Conservation (phyloP, 2,113 vertebrate genomes). For the Daboia siamensis region DNA sequence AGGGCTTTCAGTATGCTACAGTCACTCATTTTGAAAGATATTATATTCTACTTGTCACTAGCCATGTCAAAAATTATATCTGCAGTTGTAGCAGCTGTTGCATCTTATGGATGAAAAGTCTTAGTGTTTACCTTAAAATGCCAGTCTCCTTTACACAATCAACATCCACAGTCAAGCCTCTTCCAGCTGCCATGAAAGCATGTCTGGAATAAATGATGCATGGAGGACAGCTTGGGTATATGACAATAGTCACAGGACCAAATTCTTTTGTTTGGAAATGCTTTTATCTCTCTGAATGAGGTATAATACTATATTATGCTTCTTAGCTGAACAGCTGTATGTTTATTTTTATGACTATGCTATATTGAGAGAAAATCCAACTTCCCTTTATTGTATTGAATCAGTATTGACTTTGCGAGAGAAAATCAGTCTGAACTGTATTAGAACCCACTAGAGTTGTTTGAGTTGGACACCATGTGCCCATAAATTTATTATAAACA, state of each 20-base stretch:
- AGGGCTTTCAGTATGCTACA: conserved; percentile 18
- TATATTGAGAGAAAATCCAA: not conserved
- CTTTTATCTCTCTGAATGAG: not conserved
- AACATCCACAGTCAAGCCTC: conserved; percentile 30
- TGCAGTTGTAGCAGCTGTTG: conserved; percentile 41
- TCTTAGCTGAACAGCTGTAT: not conserved
- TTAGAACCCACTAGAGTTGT: not conserved
- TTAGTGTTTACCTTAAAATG: conserved; percentile 61
- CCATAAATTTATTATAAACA: not conserved
- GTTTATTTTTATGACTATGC: not conserved
- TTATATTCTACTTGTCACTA: conserved; percentile 6
- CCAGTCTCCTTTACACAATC: conserved; percentile 43
- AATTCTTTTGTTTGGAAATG: not conserved
- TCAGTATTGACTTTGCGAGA: not conserved
- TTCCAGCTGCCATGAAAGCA: conserved; percentile 39
- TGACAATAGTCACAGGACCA: conserved; percentile 4
- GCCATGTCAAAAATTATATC: conserved; percentile 40
- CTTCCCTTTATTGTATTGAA: not conserved
- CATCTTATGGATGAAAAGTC: conserved; percentile 47
- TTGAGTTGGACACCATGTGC: not conserved
- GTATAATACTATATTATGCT: not conserved
- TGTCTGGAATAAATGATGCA: conserved; percentile 55
- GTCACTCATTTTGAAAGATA: conserved; percentile 33
- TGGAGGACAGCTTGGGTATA: conserved; percentile 43
- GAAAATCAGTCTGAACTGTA: not conserved